Conservation (phyloP, 2,797 vertebrate species). For the Apogon hyalosoma region DNA sequence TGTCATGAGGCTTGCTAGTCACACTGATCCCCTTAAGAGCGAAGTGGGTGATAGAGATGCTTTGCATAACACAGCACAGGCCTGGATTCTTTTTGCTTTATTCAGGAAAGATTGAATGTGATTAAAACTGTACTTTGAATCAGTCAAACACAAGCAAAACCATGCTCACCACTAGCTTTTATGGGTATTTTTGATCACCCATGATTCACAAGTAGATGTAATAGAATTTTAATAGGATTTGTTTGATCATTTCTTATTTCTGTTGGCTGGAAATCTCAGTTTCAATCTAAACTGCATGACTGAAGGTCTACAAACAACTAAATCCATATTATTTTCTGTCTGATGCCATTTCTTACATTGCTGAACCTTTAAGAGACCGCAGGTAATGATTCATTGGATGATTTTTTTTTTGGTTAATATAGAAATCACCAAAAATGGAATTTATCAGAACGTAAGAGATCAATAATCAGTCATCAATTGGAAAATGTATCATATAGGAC, state of each 20-base stretch:
- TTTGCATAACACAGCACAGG: neutral
- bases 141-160: neutral
- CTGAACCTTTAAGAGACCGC: no score
- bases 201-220: no score
- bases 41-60: slow-evolving; percentile 17
- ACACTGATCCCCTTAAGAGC: slow-evolving; percentile 45
- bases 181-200: neutral
- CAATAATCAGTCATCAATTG: no score
- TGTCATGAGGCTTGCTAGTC: slow-evolving; percentile 49
- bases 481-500: no score
- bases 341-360: no score
- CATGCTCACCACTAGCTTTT: neutral
- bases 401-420: no score
- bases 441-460: no score
- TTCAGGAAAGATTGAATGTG: neutral
- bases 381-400: no score
- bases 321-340: no score
- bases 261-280: neutral
- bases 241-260: neutral
- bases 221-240: no score
- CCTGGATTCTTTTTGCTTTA: neutral
- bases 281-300: neutral
- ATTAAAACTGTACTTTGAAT: neutral
- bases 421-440: no score
- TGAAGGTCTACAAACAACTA: neutral